Conservation (phyloP, 2,797 vertebrate species). For the Petrocephalus schoutedeni region DNA sequence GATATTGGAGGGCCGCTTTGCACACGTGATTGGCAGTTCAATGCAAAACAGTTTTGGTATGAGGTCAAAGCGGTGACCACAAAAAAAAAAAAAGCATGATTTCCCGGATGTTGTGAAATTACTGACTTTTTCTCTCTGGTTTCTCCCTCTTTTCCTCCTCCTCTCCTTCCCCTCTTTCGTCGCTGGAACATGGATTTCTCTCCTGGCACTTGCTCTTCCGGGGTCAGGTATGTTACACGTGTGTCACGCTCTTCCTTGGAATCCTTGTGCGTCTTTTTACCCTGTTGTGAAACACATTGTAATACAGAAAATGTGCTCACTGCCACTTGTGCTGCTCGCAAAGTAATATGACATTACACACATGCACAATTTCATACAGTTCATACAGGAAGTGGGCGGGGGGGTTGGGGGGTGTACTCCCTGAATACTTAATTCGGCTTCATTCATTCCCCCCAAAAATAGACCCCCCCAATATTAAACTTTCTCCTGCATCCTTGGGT, state of each 20-base stretch:
- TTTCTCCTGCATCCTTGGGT: background rate
- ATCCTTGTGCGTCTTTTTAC: background rate
- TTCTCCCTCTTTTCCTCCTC: background rate
- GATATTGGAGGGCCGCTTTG: background rate
- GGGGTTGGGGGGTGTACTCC: background rate
- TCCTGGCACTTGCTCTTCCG: conserved; percentile 23
- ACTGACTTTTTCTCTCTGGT: conserved; percentile 34
- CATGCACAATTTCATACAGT: background rate
- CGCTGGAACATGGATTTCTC: conserved; percentile 35
- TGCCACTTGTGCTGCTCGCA: background rate
- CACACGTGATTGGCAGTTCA: conserved; percentile 31
- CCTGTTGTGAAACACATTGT: background rate
- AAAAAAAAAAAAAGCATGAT: conserved; percentile 36
- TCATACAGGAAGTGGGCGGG: too few species aligned
- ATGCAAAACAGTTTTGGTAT: conserved; percentile 25
- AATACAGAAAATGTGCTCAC: background rate
- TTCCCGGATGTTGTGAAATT: conserved; percentile 26
- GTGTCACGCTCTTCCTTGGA: background rate
- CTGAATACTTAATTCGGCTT: background rate
- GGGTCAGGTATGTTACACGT: background rate
- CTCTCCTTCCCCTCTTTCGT: conserved; percentile 20
- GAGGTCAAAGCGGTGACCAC: conserved; percentile 32
- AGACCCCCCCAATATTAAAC: background rate
- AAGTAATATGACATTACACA: background rate
- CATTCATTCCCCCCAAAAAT: background rate